Conservation (phyloP, 1,140 invertebrate species). For the Harpegnathos saltator region DNA sequence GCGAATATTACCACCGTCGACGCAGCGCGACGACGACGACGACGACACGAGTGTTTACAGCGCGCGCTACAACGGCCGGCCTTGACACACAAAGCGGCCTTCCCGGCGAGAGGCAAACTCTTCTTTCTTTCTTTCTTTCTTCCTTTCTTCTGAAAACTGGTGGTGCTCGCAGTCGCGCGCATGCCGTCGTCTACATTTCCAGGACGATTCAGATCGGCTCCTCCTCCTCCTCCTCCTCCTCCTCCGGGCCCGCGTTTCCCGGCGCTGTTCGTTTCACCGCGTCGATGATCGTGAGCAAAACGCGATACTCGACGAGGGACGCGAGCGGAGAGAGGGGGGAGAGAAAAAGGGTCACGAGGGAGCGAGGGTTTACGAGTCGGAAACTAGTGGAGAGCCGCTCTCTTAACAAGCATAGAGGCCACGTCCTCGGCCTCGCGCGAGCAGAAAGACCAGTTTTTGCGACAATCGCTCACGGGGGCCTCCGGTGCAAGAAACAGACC, state of each 20-base stretch:
- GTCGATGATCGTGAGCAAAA: neutral
- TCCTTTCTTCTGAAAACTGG: no score
- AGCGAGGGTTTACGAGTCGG: conserved; percentile 27
- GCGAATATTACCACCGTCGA: no score
- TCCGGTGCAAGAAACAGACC: conserved; percentile 53
- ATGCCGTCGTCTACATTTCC: no score
- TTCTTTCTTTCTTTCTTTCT: no score
- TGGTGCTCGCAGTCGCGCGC: no score
- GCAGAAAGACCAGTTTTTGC: conserved; percentile 71
- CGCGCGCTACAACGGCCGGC: no score
- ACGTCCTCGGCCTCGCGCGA: conserved; percentile 71
- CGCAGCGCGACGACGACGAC: no score
- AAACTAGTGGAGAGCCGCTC: conserved; percentile 40
- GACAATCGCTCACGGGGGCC: conserved; percentile 65
- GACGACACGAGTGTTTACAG: no score
- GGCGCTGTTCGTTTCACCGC: neutral
- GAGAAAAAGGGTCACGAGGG: conserved; percentile 4
- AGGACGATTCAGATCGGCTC: neutral
- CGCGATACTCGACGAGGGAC: neutral
- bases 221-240: no score
- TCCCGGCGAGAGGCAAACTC: no score
- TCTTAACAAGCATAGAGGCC: conserved; percentile 70
- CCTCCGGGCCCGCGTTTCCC: neutral
- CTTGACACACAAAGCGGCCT: no score
- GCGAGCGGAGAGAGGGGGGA: neutral